Conservation (phyloP, 2,113 vertebrate genomes). For the Anthoscopus minutus region DNA sequence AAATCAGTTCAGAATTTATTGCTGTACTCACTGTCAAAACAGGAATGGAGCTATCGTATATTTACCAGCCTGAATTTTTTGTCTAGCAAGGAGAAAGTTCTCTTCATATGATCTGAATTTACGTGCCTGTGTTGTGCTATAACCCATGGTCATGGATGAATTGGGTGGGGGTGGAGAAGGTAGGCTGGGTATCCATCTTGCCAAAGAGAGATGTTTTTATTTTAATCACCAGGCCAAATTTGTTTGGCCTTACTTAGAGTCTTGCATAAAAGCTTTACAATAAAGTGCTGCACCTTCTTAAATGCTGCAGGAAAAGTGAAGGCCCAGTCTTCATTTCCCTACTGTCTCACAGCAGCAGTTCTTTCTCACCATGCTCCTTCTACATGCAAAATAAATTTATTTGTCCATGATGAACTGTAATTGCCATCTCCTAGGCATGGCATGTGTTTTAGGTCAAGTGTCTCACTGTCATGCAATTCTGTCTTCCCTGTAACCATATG, state of each 20-base stretch:
- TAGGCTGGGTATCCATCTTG: not conserved
- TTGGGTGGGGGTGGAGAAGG: not conserved
- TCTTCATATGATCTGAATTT: slow-evolving; percentile 6
- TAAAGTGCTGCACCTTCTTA: not conserved
- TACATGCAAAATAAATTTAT: not conserved
- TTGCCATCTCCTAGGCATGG: not conserved
- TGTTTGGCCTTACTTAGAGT: not conserved
- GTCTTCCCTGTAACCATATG: slow-evolving; percentile 52
- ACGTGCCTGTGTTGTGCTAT: not conserved
- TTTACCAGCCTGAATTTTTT: not conserved
- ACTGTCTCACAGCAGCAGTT: not conserved
- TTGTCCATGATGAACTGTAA: not conserved
- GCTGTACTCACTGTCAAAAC: slow-evolving; percentile 29
- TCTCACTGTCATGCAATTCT: slow-evolving; percentile 31
- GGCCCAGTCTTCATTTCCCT: not conserved
- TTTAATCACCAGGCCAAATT: not conserved
- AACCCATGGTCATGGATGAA: not conserved
- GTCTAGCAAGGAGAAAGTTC: not conserved
- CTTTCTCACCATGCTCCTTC: not conserved
- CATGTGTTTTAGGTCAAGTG: slow-evolving; percentile 13
- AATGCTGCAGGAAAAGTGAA: not conserved
- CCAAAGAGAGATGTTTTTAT: not conserved
- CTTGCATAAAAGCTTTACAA: not conserved
- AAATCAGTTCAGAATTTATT: slow-evolving; percentile 62
- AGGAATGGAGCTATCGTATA: not conserved